A percentile compares a stretch with the other conserved stretches of the same genome.
Conservation (phyloP, 2,113 vertebrate genomes). For the Copsychus sechellarum region DNA sequence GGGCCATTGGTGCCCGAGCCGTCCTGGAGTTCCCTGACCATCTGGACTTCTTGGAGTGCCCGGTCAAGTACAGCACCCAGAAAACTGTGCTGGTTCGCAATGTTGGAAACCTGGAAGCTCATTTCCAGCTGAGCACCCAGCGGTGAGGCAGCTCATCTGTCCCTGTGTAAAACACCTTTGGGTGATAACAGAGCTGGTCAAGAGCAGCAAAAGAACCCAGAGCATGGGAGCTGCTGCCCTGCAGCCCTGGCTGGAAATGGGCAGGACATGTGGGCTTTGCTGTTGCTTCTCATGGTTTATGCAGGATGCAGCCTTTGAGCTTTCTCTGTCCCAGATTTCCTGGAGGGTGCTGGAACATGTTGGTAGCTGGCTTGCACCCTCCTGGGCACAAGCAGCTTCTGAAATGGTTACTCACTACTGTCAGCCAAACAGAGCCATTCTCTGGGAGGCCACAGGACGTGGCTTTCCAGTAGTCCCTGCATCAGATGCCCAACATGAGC, state of each 20-base stretch:
- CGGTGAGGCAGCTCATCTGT: constrained; percentile 64
- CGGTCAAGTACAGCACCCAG: constrained; percentile 80
- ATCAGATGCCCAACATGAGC: too few relatives aligned
- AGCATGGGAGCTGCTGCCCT: neutral
- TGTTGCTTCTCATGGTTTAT: neutral
- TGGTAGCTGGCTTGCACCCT: too few relatives aligned
- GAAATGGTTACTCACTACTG: accelerated
- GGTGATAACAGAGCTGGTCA: neutral
- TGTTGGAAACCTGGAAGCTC: constrained; percentile 66
- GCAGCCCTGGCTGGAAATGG: neutral
- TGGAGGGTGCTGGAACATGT: too few relatives aligned
- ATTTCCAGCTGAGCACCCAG: constrained; percentile 73
- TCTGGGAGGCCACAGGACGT: too few relatives aligned
- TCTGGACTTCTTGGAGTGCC: constrained; percentile 78
- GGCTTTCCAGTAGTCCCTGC: too few relatives aligned
- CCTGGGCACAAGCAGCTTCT: too few relatives aligned
- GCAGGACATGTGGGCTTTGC: accelerated
- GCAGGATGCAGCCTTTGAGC: neutral
- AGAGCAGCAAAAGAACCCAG: neutral
- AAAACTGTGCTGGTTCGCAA: constrained; percentile 74
- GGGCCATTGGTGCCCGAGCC: constrained; percentile 78
- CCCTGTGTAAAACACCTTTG: neutral
- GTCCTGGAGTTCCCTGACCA: constrained; percentile 84
- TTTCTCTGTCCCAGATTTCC: neutral
- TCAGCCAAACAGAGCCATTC: neutral